These are phyloP conservation scores for Lepus timidus DNA, from an alignment of 2,113 vertebrate species.

Conservation along the genomic window DNA sequence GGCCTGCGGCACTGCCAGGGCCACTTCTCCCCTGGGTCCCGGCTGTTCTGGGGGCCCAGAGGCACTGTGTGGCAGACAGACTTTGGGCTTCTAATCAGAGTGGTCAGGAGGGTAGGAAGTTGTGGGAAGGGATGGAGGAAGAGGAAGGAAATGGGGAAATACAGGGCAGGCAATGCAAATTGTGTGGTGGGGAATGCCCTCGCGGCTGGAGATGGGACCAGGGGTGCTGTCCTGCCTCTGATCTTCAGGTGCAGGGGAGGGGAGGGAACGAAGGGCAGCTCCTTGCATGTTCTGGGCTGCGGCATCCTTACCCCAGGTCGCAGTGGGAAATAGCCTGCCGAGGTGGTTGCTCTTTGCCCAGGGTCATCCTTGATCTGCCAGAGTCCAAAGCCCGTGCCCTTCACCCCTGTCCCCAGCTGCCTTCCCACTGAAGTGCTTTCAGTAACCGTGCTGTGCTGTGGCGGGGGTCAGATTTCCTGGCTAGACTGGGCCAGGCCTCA, in stretches of 20 bases:
- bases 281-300: not conserved
- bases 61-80: not conserved
- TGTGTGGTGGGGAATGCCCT: not conserved
- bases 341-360: not conserved
- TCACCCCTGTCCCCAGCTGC: not conserved
- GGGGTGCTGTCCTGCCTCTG: not conserved
- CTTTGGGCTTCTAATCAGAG: not conserved
- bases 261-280: not conserved
- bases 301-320: not conserved
- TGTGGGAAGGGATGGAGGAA: not conserved
- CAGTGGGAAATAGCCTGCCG: not conserved
- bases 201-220: not conserved
- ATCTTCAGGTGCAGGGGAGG: not conserved
- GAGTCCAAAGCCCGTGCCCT: not conserved
- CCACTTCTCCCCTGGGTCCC: rapidly evolving
- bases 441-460: not conserved
- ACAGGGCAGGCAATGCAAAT: not conserved
- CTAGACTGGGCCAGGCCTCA: not conserved
- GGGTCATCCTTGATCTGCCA: not conserved
- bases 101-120: constrained; percentile 4
- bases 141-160: constrained; percentile 66
- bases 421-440: not conserved
- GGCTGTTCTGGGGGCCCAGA: not conserved
- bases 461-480: not conserved
- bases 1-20: rapidly evolving